phyloP scores from a whole-genome alignment of 1,140 invertebrate genomes.

The Bombus superbus region DNA sequence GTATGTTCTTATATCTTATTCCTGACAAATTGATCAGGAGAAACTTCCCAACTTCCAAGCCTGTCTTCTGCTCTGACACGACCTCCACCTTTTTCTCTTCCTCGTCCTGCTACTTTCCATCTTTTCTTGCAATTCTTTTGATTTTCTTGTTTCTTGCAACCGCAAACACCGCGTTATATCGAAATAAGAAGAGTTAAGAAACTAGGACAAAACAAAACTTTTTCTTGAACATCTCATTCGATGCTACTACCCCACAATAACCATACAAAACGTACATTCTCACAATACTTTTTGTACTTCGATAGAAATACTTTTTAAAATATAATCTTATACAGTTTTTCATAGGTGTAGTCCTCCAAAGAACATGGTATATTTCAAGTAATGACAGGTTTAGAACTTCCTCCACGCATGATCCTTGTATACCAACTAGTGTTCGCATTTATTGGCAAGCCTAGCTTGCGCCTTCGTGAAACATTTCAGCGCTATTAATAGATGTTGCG shows the following conservation, averaged over 20 bases:
- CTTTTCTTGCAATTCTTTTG: neutral
- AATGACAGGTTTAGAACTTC: neutral
- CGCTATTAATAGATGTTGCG: constrained; percentile 26
- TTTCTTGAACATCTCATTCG: neutral
- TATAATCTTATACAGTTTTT: neutral
- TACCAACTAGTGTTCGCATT: neutral
- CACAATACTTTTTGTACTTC: neutral
- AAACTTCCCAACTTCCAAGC: neutral
- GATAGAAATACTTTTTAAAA: neutral
- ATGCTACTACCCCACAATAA: neutral
- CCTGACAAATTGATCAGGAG: no score
- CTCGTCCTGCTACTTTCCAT: neutral
- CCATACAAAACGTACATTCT: constrained; percentile 13
- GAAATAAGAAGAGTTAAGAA: constrained; percentile 11
- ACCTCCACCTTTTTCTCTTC: neutral
- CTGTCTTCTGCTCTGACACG: neutral
- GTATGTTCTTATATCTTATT: no score
- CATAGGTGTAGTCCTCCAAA: neutral
- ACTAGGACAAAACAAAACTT: constrained; percentile 15
- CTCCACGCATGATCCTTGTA: neutral
- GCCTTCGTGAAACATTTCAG: neutral
- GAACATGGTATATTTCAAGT: neutral
- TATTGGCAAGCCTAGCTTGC: neutral
- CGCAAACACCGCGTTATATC: neutral
- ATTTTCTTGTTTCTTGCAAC: neutral